These are phyloP conservation scores for Palythoa grandis DNA, from an alignment of 92 coral and sea anemone species.

Conservation along the genomic window DNA sequence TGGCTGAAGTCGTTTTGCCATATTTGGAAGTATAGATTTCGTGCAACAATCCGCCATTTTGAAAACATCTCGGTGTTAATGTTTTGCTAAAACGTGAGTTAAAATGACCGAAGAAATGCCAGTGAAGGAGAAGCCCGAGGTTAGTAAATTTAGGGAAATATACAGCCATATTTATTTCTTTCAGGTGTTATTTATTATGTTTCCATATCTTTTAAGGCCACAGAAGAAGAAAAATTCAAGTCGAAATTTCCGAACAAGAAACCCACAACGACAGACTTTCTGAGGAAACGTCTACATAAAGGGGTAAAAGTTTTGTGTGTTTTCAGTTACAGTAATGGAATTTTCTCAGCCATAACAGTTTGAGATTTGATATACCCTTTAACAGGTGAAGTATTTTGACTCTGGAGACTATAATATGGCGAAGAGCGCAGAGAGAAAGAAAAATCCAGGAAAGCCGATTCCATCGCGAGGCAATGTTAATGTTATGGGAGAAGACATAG, in stretches of 20 bases:
- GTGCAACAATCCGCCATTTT: constrained; percentile 14
- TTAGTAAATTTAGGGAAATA: background rate
- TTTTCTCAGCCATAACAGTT: constrained; percentile 1
- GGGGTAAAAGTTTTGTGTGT: constrained; percentile 61
- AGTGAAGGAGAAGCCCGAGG: constrained; percentile 29
- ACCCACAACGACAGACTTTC: constrained; percentile 84
- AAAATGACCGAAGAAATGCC: constrained; percentile 38
- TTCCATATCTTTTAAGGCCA: constrained; percentile 53
- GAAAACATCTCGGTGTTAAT: background rate
- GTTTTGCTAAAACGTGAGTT: background rate
- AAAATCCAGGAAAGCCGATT: constrained; percentile 59
- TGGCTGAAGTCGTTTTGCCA: background rate
- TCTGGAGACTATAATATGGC: constrained; percentile 99
- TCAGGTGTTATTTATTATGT: background rate
- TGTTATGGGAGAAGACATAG: constrained; percentile 67
- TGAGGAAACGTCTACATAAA: constrained; percentile 87
- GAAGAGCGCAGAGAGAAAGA: constrained; percentile 86
- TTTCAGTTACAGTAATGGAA: background rate
- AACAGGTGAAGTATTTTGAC: constrained; percentile 95
- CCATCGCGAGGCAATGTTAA: constrained; percentile 58
- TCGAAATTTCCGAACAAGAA: constrained; percentile 86
- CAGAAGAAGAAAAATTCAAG: constrained; percentile 93
- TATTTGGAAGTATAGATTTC: background rate
- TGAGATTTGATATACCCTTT: background rate
- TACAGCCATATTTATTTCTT: too few relatives aligned